Evolutionary conservation across 1,140 invertebrate species (phyloP), one percentile per base, ranked within the genome.

Genomic region (Neocloeon triangulifer): DNA sequence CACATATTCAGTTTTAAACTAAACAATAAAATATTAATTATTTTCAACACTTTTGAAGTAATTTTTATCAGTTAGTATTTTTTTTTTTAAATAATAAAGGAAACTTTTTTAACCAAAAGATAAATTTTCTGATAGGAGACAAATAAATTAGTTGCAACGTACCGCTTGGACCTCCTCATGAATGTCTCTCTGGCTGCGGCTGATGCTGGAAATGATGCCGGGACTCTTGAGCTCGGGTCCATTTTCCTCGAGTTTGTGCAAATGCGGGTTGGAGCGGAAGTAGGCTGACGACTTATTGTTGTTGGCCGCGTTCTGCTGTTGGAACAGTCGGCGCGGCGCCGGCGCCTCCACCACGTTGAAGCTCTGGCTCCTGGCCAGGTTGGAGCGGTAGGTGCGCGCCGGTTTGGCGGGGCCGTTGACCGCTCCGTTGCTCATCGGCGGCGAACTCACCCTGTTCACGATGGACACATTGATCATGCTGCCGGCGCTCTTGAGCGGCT

Each of bases 131-230:
- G n/a, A n/a, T n/a, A n/a, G n/a, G n/a, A n/a, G n/a, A n/a, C n/a
- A n/a, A n/a, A n/a, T n/a, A n/a, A n/a, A n/a, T n/a, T n/a, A n/a
- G n/a, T n/a, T n/a, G n/a, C n/a, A 49, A 28, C 40, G 41, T 4
- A 54, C 51, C 35, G 36, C 30, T 25, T 43, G 26, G 15, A 33
- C 5, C 7, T 12, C 9, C 17, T 52, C 59, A 32, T 66, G 64
- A 5, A 82, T 47, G 47, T 81, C 76, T 32, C 67, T 62, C 38
- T 78, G 75, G 44, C 76, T 80, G 29, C 77, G 62, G 48, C 69
- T 80, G 17, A 82, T 76, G 39, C 76, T 76, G 25, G 74, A 76
- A 4, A 84, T 68, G 32, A 84, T 75, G 21, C 74, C 74, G 1
- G 79, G 79, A 46, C 76, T 80, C 43, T 81, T 80, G 1, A 84